These are phyloP conservation scores for Punctoribates punctum DNA, from an alignment of 2,888 invertebrate species.

Conservation along the genomic window DNA sequence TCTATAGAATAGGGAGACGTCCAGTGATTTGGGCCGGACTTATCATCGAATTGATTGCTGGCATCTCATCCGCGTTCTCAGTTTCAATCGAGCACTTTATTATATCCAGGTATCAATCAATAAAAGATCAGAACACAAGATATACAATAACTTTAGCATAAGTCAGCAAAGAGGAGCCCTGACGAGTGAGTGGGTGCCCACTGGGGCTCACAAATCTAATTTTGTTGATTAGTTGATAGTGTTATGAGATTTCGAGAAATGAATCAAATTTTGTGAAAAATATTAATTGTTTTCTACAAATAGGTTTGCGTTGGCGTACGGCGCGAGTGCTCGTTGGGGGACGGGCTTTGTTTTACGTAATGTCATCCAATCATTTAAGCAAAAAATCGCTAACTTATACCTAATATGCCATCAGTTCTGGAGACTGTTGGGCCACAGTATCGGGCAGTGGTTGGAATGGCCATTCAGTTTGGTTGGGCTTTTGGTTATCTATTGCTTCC, in stretches of 20 bases:
- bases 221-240: no score
- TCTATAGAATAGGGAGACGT: slow-evolving; percentile 46
- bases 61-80: slow-evolving; percentile 47
- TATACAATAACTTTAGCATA: no score
- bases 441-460: slow-evolving; percentile 32
- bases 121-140: no score
- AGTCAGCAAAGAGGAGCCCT: no score
- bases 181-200: no score
- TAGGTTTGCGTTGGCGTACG: slow-evolving; percentile 40
- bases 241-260: no score
- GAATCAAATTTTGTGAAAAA: no score
- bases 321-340: slow-evolving; percentile 32
- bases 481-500: slow-evolving; percentile 36
- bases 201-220: no score
- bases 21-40: slow-evolving; percentile 45
- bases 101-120: slow-evolving; percentile 25
- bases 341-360: slow-evolving; percentile 43
- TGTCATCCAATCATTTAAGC: no score
- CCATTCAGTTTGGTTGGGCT: slow-evolving; percentile 41
- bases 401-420: slow-evolving; percentile 11
- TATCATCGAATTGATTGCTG: slow-evolving; percentile 43
- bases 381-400: background rate
- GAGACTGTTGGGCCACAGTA: slow-evolving; percentile 43
- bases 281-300: no score
- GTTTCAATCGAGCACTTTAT: slow-evolving; percentile 46